Conservation (phyloP, 2,113 vertebrate genomes). For the Sebastes fasciatus region DNA sequence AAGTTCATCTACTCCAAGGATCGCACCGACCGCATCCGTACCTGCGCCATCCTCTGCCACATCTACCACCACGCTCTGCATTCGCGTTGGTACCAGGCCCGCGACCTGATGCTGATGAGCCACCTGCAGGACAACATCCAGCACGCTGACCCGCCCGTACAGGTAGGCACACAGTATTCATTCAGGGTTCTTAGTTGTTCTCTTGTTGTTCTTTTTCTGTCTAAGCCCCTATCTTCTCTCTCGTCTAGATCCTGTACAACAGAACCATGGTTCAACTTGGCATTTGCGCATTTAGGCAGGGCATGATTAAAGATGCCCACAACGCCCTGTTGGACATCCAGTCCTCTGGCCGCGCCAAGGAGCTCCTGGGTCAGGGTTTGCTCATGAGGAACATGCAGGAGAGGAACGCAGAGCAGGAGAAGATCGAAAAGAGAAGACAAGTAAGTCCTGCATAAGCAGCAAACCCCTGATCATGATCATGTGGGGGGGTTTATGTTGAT, state of each 20-base stretch:
- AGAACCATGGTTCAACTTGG: slow-evolving; percentile 95
- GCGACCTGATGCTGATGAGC: slow-evolving; percentile 95
- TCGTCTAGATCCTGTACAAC: slow-evolving; percentile 91
- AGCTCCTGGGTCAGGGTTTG: slow-evolving; percentile 93
- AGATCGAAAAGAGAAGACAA: slow-evolving; percentile 93
- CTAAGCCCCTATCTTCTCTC: neutral
- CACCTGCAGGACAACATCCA: slow-evolving; percentile 96
- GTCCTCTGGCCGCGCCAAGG: slow-evolving; percentile 92
- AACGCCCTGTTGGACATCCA: slow-evolving; percentile 94
- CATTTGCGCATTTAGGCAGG: slow-evolving; percentile 94
- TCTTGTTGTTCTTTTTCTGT: neutral
- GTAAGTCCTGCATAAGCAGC: slow-evolving; percentile 56
- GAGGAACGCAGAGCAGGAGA: slow-evolving; percentile 94
- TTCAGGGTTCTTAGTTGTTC: neutral
- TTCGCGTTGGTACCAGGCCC: slow-evolving; percentile 94
- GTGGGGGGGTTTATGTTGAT: neutral
- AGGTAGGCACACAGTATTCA: slow-evolving; percentile 78
- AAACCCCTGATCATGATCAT: neutral
- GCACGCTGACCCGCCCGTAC: slow-evolving; percentile 92
- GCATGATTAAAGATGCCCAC: slow-evolving; percentile 94
- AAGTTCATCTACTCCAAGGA: slow-evolving; percentile 95
- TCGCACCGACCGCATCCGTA: slow-evolving; percentile 92
- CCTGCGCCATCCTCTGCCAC: slow-evolving; percentile 94
- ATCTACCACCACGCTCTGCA: slow-evolving; percentile 95
- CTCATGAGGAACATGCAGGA: slow-evolving; percentile 95